These are phyloP conservation scores for Gambusia affinis DNA, from an alignment of 2,113 vertebrate species.

Conservation along the genomic window DNA sequence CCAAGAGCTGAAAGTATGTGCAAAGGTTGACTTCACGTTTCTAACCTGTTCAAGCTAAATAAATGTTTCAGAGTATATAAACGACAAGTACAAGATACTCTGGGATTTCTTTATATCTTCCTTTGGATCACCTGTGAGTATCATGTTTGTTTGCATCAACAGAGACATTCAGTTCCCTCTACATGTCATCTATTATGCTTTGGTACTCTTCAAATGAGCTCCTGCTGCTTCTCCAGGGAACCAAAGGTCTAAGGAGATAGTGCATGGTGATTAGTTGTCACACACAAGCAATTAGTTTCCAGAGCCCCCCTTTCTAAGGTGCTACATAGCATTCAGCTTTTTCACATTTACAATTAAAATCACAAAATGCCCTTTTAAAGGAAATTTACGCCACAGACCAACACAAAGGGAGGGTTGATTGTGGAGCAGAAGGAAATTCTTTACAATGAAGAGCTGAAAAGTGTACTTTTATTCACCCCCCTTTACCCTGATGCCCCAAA, in stretches of 20 bases:
- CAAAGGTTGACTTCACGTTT: background rate
- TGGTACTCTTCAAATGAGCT: conserved; percentile 29
- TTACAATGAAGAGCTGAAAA: too few relatives aligned
- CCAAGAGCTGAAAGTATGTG: conserved; percentile 1
- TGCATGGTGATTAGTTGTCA: conserved; percentile 28
- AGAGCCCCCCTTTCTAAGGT: conserved; percentile 23
- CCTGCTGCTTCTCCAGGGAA: conserved; percentile 39
- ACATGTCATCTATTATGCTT: conserved; percentile 20
- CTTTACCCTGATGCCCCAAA: background rate
- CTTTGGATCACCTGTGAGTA: conserved; percentile 37
- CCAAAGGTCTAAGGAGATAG: conserved; percentile 34
- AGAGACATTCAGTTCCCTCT: conserved; percentile 42
- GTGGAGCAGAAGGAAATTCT: too few relatives aligned
- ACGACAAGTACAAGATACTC: background rate
- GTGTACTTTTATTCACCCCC: too few relatives aligned
- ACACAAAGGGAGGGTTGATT: background rate
- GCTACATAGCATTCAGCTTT: background rate
- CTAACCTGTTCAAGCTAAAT: background rate
- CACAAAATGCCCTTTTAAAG: background rate
- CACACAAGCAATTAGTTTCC: conserved; percentile 47
- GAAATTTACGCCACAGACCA: background rate
- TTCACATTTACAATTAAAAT: background rate
- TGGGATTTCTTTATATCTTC: background rate
- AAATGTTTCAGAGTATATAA: background rate
- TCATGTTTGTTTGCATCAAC: conserved; percentile 40